Evolutionary conservation across 2,797 vertebrate species (phyloP).

Genomic region (Sphenopsis melanotis): DNA sequence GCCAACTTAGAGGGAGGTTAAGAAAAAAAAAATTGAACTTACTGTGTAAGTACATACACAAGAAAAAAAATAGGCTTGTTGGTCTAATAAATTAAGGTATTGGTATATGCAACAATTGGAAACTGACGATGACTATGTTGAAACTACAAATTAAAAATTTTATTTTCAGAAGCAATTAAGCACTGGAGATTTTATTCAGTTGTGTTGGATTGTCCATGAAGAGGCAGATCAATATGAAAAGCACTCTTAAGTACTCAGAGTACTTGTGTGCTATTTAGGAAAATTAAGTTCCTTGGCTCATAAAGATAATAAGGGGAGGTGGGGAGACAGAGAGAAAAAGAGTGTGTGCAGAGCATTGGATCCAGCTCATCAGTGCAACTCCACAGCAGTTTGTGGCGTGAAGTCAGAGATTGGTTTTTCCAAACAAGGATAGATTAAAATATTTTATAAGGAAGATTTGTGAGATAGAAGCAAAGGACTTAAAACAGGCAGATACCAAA

Average conservation of each 20-base stretch:
- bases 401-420: not conserved
- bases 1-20: not conserved
- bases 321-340: not conserved
- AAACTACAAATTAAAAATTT: not conserved
- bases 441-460: not conserved
- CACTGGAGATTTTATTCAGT: not conserved
- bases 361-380: not conserved
- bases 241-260: not conserved
- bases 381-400: rapidly evolving
- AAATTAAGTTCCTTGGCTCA: not conserved
- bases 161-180: not conserved
- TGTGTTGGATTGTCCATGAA: not conserved
- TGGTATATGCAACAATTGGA: not conserved
- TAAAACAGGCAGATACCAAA: not conserved
- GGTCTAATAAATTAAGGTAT: not conserved
- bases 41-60: not conserved
- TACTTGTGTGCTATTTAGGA: not conserved
- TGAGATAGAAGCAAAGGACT: not conserved
- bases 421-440: not conserved
- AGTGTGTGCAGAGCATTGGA: not conserved
- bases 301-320: not conserved
- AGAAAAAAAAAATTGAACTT: not conserved
- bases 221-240: not conserved
- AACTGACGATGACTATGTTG: not conserved
- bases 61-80: not conserved